Evolutionary conservation across 2,888 invertebrate species (phyloP).

Genomic region (Platycheirus albimanus): DNA sequence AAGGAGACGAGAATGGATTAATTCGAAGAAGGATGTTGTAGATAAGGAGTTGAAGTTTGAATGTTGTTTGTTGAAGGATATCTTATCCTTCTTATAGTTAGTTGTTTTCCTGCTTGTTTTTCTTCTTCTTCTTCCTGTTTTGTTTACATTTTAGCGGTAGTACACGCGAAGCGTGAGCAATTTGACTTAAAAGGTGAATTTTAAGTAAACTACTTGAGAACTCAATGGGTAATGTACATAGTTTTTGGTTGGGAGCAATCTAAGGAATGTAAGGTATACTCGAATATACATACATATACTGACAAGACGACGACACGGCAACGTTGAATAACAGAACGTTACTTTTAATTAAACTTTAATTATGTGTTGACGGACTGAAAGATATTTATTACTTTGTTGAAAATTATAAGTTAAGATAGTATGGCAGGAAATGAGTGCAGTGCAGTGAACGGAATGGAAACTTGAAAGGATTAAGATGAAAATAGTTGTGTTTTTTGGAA

Average conservation of each 20-base stretch:
- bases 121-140: conserved; percentile 11
- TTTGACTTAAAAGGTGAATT: conserved; percentile 60
- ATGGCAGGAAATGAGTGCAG: neutral
- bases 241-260: conserved; percentile 1
- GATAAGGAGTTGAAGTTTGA: conserved; percentile 65
- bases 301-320: no score
- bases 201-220: conserved; percentile 62
- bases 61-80: conserved; percentile 66
- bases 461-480: no score
- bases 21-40: conserved; percentile 21
- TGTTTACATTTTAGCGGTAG: conserved; percentile 53
- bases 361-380: conserved; percentile 64
- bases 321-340: conserved; percentile 28
- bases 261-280: neutral
- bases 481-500: no score
- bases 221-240: conserved; percentile 9
- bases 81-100: conserved; percentile 36
- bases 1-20: neutral
- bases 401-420: neutral
- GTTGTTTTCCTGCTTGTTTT: no score
- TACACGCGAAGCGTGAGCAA: conserved; percentile 21
- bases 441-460: no score
- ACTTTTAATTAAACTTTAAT: conserved; percentile 70
- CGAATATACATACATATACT: no score
- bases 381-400: conserved; percentile 49